Conservation (phyloP, 2,113 vertebrate genomes). For the Turdus rufiventris region DNA sequence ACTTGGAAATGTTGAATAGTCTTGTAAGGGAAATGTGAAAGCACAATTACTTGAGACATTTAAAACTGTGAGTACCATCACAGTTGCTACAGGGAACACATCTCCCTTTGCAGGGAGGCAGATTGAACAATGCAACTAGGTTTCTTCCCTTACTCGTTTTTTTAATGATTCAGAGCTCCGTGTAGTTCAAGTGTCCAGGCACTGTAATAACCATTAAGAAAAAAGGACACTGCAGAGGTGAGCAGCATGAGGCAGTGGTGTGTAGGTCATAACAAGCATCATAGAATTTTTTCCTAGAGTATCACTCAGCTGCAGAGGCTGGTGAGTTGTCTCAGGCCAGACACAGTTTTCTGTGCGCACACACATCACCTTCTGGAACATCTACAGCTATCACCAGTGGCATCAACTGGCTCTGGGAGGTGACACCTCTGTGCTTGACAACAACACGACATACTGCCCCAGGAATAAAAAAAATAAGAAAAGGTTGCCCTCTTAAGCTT, state of each 20-base stretch:
- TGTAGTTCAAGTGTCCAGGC: background rate
- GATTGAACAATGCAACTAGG: background rate
- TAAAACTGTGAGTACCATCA: slow-evolving; percentile 12
- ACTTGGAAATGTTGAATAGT: slow-evolving; percentile 41
- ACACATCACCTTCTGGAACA: background rate
- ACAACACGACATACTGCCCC: background rate
- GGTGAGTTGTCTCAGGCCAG: background rate
- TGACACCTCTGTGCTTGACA: background rate
- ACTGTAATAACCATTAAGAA: background rate
- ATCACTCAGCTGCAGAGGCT: background rate
- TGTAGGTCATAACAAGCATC: background rate
- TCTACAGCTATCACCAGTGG: background rate
- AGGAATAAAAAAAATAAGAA: background rate
- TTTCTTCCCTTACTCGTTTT: background rate
- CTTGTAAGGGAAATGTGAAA: slow-evolving; percentile 35
- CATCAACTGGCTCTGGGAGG: background rate
- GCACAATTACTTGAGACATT: slow-evolving; percentile 34
- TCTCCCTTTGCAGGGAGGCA: slow-evolving; percentile 5
- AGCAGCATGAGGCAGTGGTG: background rate
- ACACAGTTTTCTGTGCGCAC: background rate
- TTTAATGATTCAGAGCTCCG: background rate
- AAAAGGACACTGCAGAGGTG: background rate
- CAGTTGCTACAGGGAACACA: background rate
- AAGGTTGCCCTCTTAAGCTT: background rate
- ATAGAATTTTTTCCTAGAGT: background rate